Evolutionary conservation across 2,113 vertebrate genomes (phyloP).

Genomic region (Potamarius usumacintae): DNA sequence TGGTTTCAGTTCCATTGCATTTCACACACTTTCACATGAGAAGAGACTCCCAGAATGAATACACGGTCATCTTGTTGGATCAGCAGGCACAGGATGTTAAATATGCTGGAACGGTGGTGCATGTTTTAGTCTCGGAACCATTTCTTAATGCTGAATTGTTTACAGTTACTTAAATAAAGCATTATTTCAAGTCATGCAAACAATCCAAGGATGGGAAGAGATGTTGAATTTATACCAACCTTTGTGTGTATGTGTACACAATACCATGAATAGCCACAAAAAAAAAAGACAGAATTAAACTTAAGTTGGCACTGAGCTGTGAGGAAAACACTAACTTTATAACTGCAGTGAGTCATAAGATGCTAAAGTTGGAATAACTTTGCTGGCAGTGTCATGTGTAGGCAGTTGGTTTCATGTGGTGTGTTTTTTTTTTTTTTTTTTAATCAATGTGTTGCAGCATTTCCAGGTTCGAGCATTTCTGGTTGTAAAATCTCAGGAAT

Average conservation of each 20-base stretch:
- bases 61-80: not conserved
- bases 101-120: not conserved
- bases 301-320: not conserved
- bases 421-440: not conserved
- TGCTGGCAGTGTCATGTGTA: not conserved
- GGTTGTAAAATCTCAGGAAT: not conserved
- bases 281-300: not conserved
- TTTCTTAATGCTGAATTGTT: not conserved
- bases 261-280: not conserved
- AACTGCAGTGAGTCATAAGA: conserved; percentile 2
- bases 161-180: not conserved
- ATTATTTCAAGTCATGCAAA: not conserved
- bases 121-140: not conserved
- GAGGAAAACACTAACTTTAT: not conserved
- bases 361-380: conserved; percentile 10
- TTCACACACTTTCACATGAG: not conserved
- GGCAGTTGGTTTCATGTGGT: conserved; percentile 10
- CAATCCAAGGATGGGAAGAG: not conserved
- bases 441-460: not conserved
- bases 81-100: not conserved
- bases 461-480: not conserved
- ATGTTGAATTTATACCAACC: not conserved
- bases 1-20: not conserved
- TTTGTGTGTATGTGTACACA: not conserved
- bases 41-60: not conserved